phyloP scores from a whole-genome alignment of 1,140 invertebrate species.

The Achatina immaculata region DNA sequence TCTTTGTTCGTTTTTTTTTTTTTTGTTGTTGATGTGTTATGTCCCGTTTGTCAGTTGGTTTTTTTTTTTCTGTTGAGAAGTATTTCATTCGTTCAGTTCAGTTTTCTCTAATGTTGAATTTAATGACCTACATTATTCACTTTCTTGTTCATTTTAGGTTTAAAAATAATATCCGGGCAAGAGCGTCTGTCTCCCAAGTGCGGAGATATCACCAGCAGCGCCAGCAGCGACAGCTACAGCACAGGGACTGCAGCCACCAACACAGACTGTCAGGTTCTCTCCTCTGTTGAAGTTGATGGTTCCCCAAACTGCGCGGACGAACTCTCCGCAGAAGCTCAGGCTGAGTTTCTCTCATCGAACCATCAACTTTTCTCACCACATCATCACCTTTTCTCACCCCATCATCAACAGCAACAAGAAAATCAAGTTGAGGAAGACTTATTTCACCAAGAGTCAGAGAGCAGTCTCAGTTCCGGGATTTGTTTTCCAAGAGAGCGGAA shows the following conservation, averaged over 20 bases:
- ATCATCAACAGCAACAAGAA: neutral
- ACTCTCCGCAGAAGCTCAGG: neutral
- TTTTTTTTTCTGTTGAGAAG: no score
- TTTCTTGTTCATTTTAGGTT: neutral
- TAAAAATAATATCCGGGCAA: neutral
- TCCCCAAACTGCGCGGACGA: neutral
- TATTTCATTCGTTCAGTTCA: no score
- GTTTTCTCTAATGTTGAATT: no score
- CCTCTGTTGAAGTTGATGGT: neutral
- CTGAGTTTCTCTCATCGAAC: no score
- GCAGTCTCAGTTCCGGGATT: neutral
- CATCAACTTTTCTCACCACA: neutral
- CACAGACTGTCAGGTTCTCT: neutral
- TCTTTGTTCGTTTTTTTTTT: no score
- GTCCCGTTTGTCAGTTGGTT: no score
- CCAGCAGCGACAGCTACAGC: neutral
- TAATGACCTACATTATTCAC: no score
- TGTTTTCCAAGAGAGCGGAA: no score
- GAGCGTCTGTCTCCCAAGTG: neutral
- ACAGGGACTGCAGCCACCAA: neutral
- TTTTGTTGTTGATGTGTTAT: no score
- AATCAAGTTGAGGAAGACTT: neutral
- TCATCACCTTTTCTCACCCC: neutral
- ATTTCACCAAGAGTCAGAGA: neutral
- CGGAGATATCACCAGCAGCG: neutral